A percentile compares a stretch with the other conserved stretches of the same genome.
Conservation (phyloP, 2,113 vertebrate species). For the Chloropsis cyanopogon region DNA sequence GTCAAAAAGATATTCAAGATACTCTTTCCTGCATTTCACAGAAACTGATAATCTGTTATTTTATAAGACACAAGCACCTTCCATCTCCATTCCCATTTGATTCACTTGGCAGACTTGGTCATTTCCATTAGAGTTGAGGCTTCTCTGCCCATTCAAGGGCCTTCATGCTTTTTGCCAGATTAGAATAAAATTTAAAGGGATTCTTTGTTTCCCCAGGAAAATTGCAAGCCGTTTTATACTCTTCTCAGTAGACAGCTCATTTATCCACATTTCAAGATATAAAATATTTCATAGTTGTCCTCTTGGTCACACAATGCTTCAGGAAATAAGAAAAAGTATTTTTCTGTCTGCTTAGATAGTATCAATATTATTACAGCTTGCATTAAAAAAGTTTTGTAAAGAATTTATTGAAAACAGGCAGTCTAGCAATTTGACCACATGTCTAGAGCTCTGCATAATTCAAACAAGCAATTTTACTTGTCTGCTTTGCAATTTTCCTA, state of each 20-base stretch:
- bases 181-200: neutral
- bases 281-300: neutral
- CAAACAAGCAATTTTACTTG: conserved; percentile 5
- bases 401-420: neutral
- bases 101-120: neutral
- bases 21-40: neutral
- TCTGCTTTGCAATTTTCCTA: conserved; percentile 9
- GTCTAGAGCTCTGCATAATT: neutral
- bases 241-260: neutral
- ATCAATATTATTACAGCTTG: neutral
- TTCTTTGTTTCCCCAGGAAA: neutral
- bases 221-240: neutral
- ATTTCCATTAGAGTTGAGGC: neutral
- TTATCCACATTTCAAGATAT: neutral
- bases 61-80: neutral
- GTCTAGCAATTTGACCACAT: neutral
- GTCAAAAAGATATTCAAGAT: neutral
- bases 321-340: neutral
- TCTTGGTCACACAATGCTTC: neutral
- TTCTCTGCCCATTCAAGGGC: neutral
- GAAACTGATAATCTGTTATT: neutral
- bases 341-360: neutral
- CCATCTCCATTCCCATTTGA: neutral
- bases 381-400: neutral
- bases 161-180: neutral